Base-by-base conservation (phyloP, 2,888 invertebrate species). In the Rhynchonema sp. region DNA sequence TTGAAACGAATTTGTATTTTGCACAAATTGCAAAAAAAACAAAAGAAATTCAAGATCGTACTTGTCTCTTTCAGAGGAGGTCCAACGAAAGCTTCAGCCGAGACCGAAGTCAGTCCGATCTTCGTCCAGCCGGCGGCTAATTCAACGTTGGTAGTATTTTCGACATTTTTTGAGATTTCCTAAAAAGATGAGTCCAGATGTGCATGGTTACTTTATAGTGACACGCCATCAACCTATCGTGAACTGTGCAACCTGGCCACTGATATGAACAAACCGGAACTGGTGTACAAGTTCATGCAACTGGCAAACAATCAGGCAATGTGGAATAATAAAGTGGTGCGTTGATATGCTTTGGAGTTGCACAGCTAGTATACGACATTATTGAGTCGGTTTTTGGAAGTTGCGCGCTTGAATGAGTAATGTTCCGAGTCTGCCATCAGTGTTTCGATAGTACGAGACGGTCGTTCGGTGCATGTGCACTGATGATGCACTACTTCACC, bases 271-370 rank as follows among this genome's bases (percentile, higher is more conserved):
- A 87, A 92, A 72, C 92, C 92, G 0, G 91, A 92, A 72, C 80
- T 94, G 63, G 82, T 91, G 64, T 94, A 94, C 76, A 87, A 88
- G 74, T 94, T 94, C 73, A 87, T 94, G 86, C 86, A 90, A 73
- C 77, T 92, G 64, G 91, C 91, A 0, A 90, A 90, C 78, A 87
- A 91, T 72, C 89, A 92, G 75, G 84, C 89, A 1, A 80, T 86
- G 59, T 94, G 91, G 92, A 90, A 87, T 68, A 88, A 89, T 9
- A 88, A 87, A 72, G 87, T 86, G 79, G 83, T 82, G 6, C 0
- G 55, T 26, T 26, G 3, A 20, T 28, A 55, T 46, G 3, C 46
- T 82, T 38, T 6, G 9, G 17, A 38, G 9, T 38, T 38, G 38
- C 38, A 38, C 6, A 17, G 38, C 38, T 6, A 38, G 17, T 13